phyloP scores from a whole-genome alignment of 2,888 invertebrate genomes.

The Archaeoteleia sp. region DNA sequence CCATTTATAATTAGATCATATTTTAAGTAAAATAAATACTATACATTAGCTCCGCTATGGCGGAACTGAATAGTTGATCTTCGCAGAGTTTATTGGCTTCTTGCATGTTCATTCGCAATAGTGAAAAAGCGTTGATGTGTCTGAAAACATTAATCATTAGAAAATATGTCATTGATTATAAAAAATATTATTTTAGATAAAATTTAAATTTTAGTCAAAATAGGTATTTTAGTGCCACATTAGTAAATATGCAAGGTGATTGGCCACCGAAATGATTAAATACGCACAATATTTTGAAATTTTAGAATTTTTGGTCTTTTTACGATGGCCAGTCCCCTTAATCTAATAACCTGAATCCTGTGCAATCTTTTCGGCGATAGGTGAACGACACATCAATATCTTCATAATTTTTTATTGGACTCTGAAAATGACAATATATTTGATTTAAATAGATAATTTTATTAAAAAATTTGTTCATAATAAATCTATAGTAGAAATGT shows the following conservation, averaged over 20 bases:
- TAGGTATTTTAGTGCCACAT: no score
- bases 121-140: slow-evolving; percentile 61
- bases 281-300: background rate
- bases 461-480: no score
- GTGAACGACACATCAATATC: slow-evolving; percentile 67
- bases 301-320: background rate
- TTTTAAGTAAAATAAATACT: slow-evolving; percentile 13
- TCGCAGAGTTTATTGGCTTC: slow-evolving; percentile 65
- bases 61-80: slow-evolving; percentile 63
- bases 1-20: no score
- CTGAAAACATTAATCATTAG: no score
- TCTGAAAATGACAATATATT: slow-evolving; percentile 58
- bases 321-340: no score
- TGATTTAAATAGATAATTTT: no score
- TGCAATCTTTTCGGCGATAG: slow-evolving; percentile 63
- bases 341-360: slow-evolving; percentile 65
- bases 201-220: background rate
- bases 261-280: background rate
- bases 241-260: no score
- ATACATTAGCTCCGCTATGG: slow-evolving; percentile 63
- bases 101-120: slow-evolving; percentile 63
- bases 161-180: slow-evolving; percentile 1
- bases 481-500: no score
- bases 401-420: slow-evolving; percentile 61
- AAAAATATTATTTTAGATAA: no score